Base-by-base conservation (phyloP, 1,140 invertebrate species). In the Cydia amplana region DNA sequence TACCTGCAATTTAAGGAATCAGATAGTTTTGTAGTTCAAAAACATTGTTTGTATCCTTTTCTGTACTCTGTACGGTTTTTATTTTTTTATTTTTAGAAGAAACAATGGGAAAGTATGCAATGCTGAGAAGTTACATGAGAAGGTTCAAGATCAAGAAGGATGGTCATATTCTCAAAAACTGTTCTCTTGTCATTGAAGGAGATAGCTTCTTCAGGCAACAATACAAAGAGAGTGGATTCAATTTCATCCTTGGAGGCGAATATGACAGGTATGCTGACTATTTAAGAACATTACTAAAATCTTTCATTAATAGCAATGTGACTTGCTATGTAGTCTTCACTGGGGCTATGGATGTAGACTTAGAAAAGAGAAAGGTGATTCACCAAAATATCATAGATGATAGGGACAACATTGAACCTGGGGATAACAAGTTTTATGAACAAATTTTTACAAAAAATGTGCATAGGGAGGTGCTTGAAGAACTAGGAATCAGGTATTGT, bases 251-350 rank as follows among this genome's bases (percentile, higher is more conserved):
- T 0, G 83, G 83, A 12, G 78, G 79, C 0, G 82, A 85, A 74
- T 85, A 80, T 60, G 79, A 85, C 51, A 75, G 73, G 40, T 85
- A 79, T 63, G 82, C 79, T 12, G 74, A 76, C 1, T 76, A 82
- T 18, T 75, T 85, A 25, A 83, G n/a, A 70, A 80, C 51, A 12
- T 60, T 63, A 28, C 51, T 85, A 1, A 74, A 64, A 0, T 16
- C 5, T 10, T 82, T 83, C 25, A 64, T 72, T 1, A 32, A 80
- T 16, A 72, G 65, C 23, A 70, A 76, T 40, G 64, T 83, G 7
- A 74, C 70, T 70, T 83, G 79, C 23, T 79, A 77, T 40, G 79
- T 85, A 0, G 75, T 85, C 36, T 85, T 83, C 55, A 81, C 74
- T 28, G 82, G 83, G 14, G 73, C 60, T 7, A 76, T 74, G 55